Percentiles rank a stretch among this genome's conserved stretches.
Conservation (phyloP, 1,140 invertebrate genomes). For the Telenomus remus region DNA sequence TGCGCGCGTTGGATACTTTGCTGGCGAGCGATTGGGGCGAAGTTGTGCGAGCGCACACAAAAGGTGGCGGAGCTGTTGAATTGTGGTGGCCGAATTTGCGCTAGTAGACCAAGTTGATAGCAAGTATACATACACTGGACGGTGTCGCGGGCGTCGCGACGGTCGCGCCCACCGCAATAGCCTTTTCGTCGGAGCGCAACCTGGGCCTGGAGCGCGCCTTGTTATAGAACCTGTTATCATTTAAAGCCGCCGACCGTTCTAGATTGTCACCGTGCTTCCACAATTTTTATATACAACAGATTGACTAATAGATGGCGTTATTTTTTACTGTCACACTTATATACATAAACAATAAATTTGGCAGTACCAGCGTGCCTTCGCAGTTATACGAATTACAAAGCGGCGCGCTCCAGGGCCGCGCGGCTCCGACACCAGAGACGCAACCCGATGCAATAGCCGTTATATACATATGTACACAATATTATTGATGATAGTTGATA, state of each 20-base stretch:
- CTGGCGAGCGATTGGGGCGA: slow-evolving; percentile 24
- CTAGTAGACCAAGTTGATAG: no score
- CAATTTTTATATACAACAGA: slow-evolving; percentile 47
- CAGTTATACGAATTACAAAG: slow-evolving; percentile 51
- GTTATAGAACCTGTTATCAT: slow-evolving; percentile 52
- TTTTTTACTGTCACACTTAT: slow-evolving; percentile 59
- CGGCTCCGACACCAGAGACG: slow-evolving; percentile 3
- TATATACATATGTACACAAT: slow-evolving; percentile 31
- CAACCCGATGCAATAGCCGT: slow-evolving; percentile 41
- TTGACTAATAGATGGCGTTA: slow-evolving; percentile 51
- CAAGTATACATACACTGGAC: no score
- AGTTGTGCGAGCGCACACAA: slow-evolving; percentile 14
- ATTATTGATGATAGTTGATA: slow-evolving; percentile 14
- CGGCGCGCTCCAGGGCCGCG: slow-evolving; percentile 10
- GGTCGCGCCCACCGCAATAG: slow-evolving; percentile 29
- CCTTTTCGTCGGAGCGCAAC: slow-evolving; percentile 31
- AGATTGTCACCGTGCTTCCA: slow-evolving; percentile 54
- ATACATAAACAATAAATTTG: slow-evolving; percentile 51
- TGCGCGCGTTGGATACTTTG: slow-evolving; percentile 54
- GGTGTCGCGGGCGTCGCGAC: no score
- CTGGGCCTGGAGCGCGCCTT: slow-evolving; percentile 9
- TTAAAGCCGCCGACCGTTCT: slow-evolving; percentile 45
- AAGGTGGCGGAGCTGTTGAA: slow-evolving; percentile 37
- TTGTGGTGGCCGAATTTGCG: slow-evolving; percentile 19
- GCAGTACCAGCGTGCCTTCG: slow-evolving; percentile 59